Base-by-base conservation (phyloP, 1,140 invertebrate genomes). In the Camponotus floridanus region DNA sequence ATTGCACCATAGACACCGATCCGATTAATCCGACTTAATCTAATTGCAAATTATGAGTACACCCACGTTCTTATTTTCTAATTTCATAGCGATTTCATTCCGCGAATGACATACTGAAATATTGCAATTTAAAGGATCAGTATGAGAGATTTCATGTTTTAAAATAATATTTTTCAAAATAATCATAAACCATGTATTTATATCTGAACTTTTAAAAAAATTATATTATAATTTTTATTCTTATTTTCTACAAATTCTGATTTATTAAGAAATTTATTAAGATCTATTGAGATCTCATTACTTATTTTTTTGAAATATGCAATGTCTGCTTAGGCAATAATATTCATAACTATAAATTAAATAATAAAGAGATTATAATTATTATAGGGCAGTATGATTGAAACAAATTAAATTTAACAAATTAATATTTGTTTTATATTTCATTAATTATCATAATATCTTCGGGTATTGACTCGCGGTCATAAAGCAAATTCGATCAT, bases 1-100 rank as follows among this genome's bases (percentile, higher is more conserved):
- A 26, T 51, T 51, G 76, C 65, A 78, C 61, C 59, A 51, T 85
- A 76, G 71, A 88, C 88, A 89, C 83, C 71, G 85, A 83, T 89
- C 64, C 76, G 65, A 57, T 90, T 90, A 87, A 87, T 76, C 48
- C 18, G 81, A 81, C 68, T 76, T 83, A 61, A 86, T 70, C 39
- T 71, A 79, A 90, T 89, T 61, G 55, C 51, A 73, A 73, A 81
- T 83, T 83, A 73, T 51, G n/a, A 80, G 6, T 15, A n/a, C 57
- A 42, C 6, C 11, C 48, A 33, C 65, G n/a, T 9, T 80, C 31
- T 39, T 15, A 11, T 18, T 18, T n/a, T 36, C 51, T 57, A 71
- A 80, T 80, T 80, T 80, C 8, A 39, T 2, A 39, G 15, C 21
- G 7, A 71, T 57, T 39, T 33, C 5, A 26, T 42, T 33, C 13